A percentile compares a stretch with the other conserved stretches of the same genome.
phyloP scores from a whole-genome alignment of 2,113 vertebrate species.

The Cranoglanis bouderius region DNA sequence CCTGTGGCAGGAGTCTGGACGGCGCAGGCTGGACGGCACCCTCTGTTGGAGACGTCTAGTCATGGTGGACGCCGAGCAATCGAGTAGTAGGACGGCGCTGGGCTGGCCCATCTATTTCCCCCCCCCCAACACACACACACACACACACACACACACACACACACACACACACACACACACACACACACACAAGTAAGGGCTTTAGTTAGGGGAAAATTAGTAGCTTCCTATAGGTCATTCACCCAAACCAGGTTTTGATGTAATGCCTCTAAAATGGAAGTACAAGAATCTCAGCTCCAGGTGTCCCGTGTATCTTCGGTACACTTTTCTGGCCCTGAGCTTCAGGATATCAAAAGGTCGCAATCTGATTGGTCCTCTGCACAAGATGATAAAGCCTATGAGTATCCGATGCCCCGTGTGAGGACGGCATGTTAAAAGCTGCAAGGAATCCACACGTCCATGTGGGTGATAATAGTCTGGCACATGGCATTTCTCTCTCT shows the following conservation, averaged over 20 bases:
- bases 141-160: not conserved
- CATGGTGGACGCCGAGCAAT: conserved; percentile 84
- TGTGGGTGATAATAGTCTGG: not conserved
- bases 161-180: not conserved
- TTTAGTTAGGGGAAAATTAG: not conserved
- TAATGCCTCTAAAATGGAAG: not conserved
- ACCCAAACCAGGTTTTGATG: not conserved
- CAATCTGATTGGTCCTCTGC: no score
- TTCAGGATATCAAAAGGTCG: not conserved
- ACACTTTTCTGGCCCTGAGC: not conserved
- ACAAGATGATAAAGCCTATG: no score
- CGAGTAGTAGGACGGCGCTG: conserved; percentile 80
- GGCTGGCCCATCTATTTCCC: conserved; percentile 83
- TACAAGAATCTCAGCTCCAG: no score
- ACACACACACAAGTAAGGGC: not conserved
- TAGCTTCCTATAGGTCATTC: not conserved
- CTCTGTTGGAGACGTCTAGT: conserved; percentile 73
- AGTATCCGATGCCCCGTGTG: no score
- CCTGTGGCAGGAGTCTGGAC: conserved; percentile 42
- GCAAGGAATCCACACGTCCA: not conserved
- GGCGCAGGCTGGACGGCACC: conserved; percentile 48
- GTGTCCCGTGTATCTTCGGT: not conserved
- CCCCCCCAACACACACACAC: conserved; percentile 7
- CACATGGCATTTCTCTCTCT: not conserved
- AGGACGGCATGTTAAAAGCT: no score